phyloP scores from a whole-genome alignment of 2,113 vertebrate species.

The Psammodynastes pulverulentus region DNA sequence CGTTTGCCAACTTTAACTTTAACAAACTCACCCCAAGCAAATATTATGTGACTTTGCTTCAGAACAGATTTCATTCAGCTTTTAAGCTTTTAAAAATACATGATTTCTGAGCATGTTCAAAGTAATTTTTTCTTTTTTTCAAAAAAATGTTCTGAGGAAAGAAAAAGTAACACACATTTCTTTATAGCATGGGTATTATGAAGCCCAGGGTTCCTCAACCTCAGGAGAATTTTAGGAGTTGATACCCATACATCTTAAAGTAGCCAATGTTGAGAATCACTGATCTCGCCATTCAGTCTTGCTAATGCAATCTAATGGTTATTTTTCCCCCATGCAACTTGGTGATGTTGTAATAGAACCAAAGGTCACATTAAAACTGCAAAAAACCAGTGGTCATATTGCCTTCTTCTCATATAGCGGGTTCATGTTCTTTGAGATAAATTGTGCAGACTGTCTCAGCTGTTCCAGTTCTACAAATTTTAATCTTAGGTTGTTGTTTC shows the following conservation, averaged over 20 bases:
- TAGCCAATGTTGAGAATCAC: background rate
- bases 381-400: background rate
- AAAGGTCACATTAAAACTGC: background rate
- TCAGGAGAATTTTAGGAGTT: background rate
- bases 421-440: background rate
- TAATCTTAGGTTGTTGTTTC: background rate
- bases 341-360: background rate
- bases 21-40: background rate
- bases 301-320: background rate
- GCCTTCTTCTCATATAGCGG: background rate
- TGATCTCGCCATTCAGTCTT: background rate
- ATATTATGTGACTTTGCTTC: background rate
- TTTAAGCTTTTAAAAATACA: background rate
- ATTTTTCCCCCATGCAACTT: background rate
- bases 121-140: background rate
- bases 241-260: background rate
- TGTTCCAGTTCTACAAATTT: background rate
- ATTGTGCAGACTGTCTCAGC: background rate
- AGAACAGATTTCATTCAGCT: background rate
- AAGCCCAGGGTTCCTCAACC: background rate
- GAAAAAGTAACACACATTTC: background rate
- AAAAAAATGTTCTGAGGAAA: background rate
- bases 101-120: background rate
- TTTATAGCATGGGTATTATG: background rate
- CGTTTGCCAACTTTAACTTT: background rate